These are phyloP conservation scores for Henricia sp. DNA, from an alignment of 53 echinoderm and acorn worm species.

Conservation along the genomic window DNA sequence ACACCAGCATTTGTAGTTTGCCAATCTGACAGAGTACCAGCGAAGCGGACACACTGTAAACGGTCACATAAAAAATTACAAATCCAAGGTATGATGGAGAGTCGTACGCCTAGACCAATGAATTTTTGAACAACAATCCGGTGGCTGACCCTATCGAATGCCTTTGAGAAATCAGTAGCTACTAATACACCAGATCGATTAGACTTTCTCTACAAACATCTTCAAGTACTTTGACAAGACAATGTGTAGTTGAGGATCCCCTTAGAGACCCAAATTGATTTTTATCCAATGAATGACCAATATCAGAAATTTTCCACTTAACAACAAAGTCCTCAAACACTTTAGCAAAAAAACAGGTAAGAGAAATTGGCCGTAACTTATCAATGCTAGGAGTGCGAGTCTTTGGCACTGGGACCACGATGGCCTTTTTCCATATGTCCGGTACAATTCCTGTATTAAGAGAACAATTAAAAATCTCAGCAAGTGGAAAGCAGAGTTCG, in stretches of 20 bases:
- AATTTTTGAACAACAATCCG: constrained; percentile 14
- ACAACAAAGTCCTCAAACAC: constrained; percentile 12
- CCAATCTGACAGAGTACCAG: background rate
- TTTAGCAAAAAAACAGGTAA: constrained; percentile 28
- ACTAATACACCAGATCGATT: background rate
- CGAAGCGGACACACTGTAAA: background rate
- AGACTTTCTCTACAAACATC: background rate
- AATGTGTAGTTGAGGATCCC: constrained; percentile 21
- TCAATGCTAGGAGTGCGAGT: background rate
- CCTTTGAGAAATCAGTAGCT: constrained; percentile 16
- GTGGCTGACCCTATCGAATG: constrained; percentile 3
- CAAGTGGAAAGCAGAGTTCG: background rate
- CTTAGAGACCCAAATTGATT: constrained; percentile 40
- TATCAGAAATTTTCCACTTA: constrained; percentile 19
- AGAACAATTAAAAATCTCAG: background rate
- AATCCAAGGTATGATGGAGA: constrained; percentile 25
- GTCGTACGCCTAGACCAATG: constrained; percentile 14
- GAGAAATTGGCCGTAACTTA: constrained; percentile 30
- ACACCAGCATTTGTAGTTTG: constrained; percentile 16
- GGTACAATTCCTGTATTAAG: background rate
- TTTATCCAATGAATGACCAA: background rate
- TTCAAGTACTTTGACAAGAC: constrained; percentile 15
- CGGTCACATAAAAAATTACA: constrained; percentile 11
- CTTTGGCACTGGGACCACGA: constrained; percentile 17
- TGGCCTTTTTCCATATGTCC: constrained; percentile 5